Base-by-base conservation (phyloP, 1,140 invertebrate genomes). In the Lamellibrachia luymesi region DNA sequence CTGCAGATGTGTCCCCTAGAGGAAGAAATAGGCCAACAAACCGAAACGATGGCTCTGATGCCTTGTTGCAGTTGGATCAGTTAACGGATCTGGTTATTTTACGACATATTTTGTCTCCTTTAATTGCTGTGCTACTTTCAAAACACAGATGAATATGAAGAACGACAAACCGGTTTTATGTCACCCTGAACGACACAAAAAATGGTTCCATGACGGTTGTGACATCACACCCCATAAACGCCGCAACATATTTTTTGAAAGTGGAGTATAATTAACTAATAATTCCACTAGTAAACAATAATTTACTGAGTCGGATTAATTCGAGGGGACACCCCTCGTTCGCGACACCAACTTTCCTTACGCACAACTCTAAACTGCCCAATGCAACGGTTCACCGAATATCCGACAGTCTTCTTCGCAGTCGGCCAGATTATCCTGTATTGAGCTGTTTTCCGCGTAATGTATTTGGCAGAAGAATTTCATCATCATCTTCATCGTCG, bases 211-310 rank as follows among this genome's bases (percentile, higher is more conserved):
- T 22, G 1, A 22, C 64, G 4, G 17, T 97, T 96, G 97, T 96
- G 95, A 97, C 97, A 93, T 97, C 97, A 94, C 97, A 97, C 94
- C 97, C 97, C 94, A 80, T 22, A 80, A 22, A 80, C 64, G 64
- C 64, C 25, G 64, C 64, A 80, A 17, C 17, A 22, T 80, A 22
- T 0, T 22, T 80, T 80, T 80, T 80, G 64, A 10, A 17, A 80
- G 13, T 22, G 25, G 52, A 80, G 0, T 80, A 22, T 80, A 17
- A 17, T 80, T 80, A 38, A 38, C 38, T 38, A 38, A 38, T 38
- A 38, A 38, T 38, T 38, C 38, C 38, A 38, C 38, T 38, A 38
- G 38, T 38, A 38, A 38, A 38, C 38, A 38, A 80, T 80, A 56
- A 56, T 56, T 56, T 56, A 56, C 6, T 56, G 17, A 56, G 6